These are phyloP conservation scores for Oligia fasciuncula DNA, from an alignment of 2,888 invertebrate species.

Conservation along the genomic window DNA sequence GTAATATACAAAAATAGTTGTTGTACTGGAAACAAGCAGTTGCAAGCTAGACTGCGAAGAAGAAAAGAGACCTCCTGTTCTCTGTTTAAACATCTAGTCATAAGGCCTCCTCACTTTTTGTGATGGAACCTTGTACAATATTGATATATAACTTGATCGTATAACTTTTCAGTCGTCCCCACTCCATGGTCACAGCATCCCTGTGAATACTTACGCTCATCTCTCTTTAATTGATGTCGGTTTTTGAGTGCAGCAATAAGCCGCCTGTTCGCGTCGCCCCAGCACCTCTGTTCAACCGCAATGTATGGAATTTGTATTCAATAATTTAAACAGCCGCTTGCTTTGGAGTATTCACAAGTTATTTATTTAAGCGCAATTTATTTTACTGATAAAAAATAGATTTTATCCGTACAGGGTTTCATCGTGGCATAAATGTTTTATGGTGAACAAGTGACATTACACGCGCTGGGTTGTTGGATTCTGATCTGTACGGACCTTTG, in stretches of 20 bases:
- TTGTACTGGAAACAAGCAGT: not conserved
- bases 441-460: slow-evolving; percentile 70
- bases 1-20: not conserved
- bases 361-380: slow-evolving; percentile 76
- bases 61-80: not conserved
- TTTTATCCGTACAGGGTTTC: slow-evolving; percentile 68
- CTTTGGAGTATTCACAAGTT: slow-evolving; percentile 72
- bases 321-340: slow-evolving; percentile 82
- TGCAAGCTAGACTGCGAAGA: not conserved
- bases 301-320: slow-evolving; percentile 87
- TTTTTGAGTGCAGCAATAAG: slow-evolving; percentile 84
- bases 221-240: slow-evolving; percentile 87
- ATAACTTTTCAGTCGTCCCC: not conserved
- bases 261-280: slow-evolving; percentile 79
- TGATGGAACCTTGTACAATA: not conserved
- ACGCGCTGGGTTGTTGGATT: slow-evolving; percentile 57
- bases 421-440: slow-evolving; percentile 66
- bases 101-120: not conserved
- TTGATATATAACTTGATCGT: too few species aligned
- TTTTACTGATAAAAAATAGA: slow-evolving; percentile 74
- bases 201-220: slow-evolving; percentile 74
- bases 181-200: slow-evolving; percentile 53
- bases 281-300: slow-evolving; percentile 79
- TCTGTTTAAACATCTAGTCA: not conserved
- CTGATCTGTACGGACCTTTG: slow-evolving; percentile 54